Percentiles rank a stretch among this genome's conserved stretches.
These are phyloP conservation scores for Enteromius afrohamiltoni DNA, from an alignment of 2,797 vertebrate genomes.

Conservation along the genomic window DNA sequence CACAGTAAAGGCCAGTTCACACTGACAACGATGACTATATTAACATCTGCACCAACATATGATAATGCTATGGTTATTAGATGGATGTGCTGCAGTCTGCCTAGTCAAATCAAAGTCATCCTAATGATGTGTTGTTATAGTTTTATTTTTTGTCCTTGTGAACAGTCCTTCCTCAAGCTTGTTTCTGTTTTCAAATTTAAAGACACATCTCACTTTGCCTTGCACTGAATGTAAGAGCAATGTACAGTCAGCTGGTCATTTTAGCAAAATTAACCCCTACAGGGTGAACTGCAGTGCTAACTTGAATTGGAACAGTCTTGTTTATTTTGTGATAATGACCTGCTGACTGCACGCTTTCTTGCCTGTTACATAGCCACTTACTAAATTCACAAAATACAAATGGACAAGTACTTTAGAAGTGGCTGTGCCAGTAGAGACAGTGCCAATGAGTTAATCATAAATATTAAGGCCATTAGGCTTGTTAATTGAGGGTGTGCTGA, in stretches of 20 bases:
- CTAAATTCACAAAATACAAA: constrained; percentile 7
- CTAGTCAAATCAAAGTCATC: not conserved
- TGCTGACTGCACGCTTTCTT: constrained; percentile 10
- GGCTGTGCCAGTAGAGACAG: not conserved
- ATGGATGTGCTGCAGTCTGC: not conserved
- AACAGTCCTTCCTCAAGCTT: not conserved
- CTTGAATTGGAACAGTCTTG: not conserved
- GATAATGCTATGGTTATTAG: not conserved
- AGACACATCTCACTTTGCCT: not conserved
- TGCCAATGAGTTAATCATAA: constrained; percentile 32
- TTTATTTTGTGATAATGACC: not conserved
- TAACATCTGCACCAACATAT: too few species aligned
- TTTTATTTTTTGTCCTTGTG: not conserved
- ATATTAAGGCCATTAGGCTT: constrained; percentile 21
- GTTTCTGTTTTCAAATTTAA: not conserved
- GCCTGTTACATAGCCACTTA: not conserved
- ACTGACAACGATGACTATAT: not conserved
- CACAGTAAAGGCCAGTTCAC: constrained; percentile 1
- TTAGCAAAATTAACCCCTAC: not conserved
- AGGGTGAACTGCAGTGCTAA: not conserved
- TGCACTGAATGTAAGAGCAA: not conserved
- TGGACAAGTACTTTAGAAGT: not conserved
- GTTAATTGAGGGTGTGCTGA: constrained; percentile 14
- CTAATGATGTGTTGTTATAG: not conserved
- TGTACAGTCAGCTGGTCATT: not conserved